These are phyloP conservation scores for Acanthoscelides obtectus DNA, from an alignment of 2,888 invertebrate species.

Conservation along the genomic window DNA sequence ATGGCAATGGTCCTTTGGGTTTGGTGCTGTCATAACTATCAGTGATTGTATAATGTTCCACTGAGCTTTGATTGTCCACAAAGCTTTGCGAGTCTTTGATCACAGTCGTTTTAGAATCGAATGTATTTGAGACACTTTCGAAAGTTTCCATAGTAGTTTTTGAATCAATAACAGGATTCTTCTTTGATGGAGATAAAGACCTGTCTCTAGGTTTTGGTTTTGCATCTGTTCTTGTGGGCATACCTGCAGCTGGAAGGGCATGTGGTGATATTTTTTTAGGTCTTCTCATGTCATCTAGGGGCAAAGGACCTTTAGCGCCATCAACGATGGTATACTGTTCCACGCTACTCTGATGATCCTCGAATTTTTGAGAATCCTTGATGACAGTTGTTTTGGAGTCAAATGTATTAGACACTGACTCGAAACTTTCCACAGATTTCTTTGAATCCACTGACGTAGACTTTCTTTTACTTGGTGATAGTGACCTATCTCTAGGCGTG, in stretches of 20 bases:
- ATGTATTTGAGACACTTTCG: constrained; percentile 29
- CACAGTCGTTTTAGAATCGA: constrained; percentile 33
- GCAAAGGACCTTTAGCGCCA: background rate
- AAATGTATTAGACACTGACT: background rate
- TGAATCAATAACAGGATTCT: constrained; percentile 7
- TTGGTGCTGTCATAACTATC: constrained; percentile 1
- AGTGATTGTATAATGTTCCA: constrained; percentile 32
- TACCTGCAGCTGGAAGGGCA: constrained; percentile 11
- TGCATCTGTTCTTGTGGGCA: constrained; percentile 6
- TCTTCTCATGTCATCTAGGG: constrained; percentile 4
- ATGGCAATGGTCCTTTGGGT: background rate
- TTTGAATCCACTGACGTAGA: background rate
- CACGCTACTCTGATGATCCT: constrained; percentile 25
- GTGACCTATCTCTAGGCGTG: background rate
- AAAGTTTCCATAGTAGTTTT: constrained; percentile 31
- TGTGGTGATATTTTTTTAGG: constrained; percentile 10
- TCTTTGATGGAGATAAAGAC: background rate
- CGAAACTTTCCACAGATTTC: background rate
- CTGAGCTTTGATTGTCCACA: constrained; percentile 30
- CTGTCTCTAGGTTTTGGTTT: background rate
- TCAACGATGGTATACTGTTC: constrained; percentile 28
- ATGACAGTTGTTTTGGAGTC: constrained; percentile 3
- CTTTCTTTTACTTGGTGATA: background rate
- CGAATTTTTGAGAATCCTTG: background rate
- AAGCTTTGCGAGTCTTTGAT: constrained; percentile 34